phyloP scores from a whole-genome alignment of 2,888 invertebrate genomes.

The Macropis europaea region DNA sequence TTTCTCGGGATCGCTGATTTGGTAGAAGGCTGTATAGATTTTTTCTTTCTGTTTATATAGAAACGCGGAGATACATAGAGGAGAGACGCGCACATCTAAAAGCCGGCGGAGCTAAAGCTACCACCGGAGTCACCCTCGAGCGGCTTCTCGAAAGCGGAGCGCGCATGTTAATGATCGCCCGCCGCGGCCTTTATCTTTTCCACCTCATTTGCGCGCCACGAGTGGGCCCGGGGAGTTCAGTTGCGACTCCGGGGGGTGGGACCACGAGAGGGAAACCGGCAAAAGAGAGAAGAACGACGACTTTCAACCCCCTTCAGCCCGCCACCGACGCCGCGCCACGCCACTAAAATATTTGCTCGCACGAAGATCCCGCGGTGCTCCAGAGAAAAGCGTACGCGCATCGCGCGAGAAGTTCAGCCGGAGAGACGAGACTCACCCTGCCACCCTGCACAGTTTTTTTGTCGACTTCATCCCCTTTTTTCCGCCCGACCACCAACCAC shows the following conservation, averaged over 20 bases:
- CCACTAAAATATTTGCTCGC: slow-evolving; percentile 56
- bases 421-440: slow-evolving; percentile 24
- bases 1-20: too few relatives aligned
- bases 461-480: slow-evolving; percentile 36
- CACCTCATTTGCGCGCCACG: slow-evolving; percentile 79
- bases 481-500: slow-evolving; percentile 39
- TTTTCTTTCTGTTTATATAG: slow-evolving; percentile 44
- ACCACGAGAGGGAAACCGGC: not conserved
- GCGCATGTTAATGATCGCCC: slow-evolving; percentile 79
- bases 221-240: slow-evolving; percentile 67
- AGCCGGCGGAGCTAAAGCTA: slow-evolving; percentile 51
- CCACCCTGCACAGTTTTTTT: slow-evolving; percentile 3
- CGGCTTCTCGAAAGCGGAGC: slow-evolving; percentile 72
- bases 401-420: slow-evolving; percentile 45
- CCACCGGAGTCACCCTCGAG: slow-evolving; percentile 56
- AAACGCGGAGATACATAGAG: slow-evolving; percentile 18
- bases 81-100: slow-evolving; percentile 19
- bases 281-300: slow-evolving; percentile 18
- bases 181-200: slow-evolving; percentile 79
- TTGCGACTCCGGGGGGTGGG: slow-evolving; percentile 30
- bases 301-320: slow-evolving; percentile 19
- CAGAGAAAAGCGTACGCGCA: slow-evolving; percentile 30
- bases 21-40: slow-evolving; percentile 40
- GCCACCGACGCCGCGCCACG: slow-evolving; percentile 4
- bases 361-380: slow-evolving; percentile 31